Conservation (phyloP, 2,888 invertebrate genomes). For the Archips crataeganus region DNA sequence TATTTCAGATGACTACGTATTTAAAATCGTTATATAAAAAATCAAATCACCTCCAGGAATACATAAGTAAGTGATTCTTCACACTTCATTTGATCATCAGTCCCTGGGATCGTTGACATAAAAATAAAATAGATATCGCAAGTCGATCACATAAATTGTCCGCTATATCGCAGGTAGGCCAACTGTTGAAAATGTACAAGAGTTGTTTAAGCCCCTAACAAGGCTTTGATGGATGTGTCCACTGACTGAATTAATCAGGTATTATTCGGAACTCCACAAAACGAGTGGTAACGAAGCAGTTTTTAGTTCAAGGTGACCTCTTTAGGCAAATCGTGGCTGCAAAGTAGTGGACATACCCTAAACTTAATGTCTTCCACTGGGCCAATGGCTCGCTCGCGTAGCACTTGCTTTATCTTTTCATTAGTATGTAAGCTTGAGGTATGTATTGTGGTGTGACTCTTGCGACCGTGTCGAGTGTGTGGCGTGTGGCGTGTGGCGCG, state of each 20-base stretch:
- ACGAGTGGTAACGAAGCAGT: too few relatives aligned
- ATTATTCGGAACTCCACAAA: too few relatives aligned
- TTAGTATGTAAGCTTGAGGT: background rate
- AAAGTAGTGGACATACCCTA: too few relatives aligned
- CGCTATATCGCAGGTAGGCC: too few relatives aligned
- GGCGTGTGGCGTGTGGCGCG: constrained; percentile 36
- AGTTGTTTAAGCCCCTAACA: too few relatives aligned
- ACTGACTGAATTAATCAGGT: too few relatives aligned
- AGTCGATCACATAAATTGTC: background rate
- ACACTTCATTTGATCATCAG: constrained; percentile 3
- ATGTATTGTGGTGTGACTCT: background rate
- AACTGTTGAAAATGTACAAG: background rate
- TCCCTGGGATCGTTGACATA: background rate
- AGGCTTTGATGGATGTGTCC: too few relatives aligned
- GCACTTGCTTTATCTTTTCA: background rate
- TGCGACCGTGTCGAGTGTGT: constrained; percentile 42
- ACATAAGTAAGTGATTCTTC: background rate
- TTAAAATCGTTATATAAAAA: background rate
- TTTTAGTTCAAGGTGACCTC: too few relatives aligned
- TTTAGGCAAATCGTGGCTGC: too few relatives aligned
- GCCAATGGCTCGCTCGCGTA: too few relatives aligned
- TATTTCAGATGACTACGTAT: background rate
- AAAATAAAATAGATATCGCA: background rate
- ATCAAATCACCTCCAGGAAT: background rate
- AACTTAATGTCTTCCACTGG: too few relatives aligned